Base-by-base conservation (phyloP, 2,797 vertebrate species). In the Macroramphosus scolopax region DNA sequence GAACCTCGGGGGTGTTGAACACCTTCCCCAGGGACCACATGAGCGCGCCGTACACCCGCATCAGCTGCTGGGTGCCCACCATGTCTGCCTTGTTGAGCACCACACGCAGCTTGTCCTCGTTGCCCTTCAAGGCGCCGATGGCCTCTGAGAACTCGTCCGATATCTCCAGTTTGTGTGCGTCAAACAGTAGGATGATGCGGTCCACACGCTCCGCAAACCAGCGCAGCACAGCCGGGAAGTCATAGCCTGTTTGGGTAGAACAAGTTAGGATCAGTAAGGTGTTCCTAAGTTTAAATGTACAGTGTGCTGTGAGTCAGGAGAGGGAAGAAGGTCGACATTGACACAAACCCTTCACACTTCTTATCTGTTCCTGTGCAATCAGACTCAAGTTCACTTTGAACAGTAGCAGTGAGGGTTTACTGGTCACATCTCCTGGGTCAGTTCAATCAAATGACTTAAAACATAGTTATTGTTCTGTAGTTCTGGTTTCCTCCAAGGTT, bases 21-120 rank as follows among this genome's bases (percentile, higher is more conserved):
- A 93, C 94, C 69, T 96, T 96, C 17, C 95, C 95, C 72, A 98
- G 84, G 2, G 93, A 93, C 95, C 95, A 98, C 95, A 98, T 95
- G 60, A 98, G 88, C 0, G 95, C 95, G 0, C 95, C 95, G 4
- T 98, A 98, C 12, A 98, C 95, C 0, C 95, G 78, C 95, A 98
- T 95, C 68, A 97, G 86, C 89, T 97, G 94, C 87, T 97, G 95
- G 3, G 94, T 95, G 52, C 92, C 93, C 80, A 96, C 93, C 93
- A 92, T 92, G 86, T 98, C 95, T 0, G 95, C 95, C 75, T 98
- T 97, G 91, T 98, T 98, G 36, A 98, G 92, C 41, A 97, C 94
- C 72, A 98, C 95, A 0, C 95, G 92, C 64, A 98, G 90, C 83
- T 98, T 98, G 84, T 98, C 95, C 80, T 97, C 94, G 16, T 98